A percentile compares a stretch with the other conserved stretches of the same genome.
Evolutionary conservation across 2,888 invertebrate genomes (phyloP).

Genomic region (Mesorhabditis sp.): DNA sequence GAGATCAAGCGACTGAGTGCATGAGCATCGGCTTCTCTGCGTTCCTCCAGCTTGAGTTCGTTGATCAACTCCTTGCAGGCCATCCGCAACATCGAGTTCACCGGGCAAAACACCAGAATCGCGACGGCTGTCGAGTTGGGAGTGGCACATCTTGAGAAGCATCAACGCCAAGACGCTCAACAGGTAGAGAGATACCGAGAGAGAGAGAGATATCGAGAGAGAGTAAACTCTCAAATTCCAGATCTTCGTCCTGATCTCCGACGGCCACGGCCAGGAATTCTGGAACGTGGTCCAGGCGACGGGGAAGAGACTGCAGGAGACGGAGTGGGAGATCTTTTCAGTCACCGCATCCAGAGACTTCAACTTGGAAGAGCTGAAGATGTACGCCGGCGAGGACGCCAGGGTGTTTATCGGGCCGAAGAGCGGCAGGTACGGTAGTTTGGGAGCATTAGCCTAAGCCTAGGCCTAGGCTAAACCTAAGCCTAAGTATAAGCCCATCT

Average conservation of each 20-base stretch:
- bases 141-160: conserved; percentile 14
- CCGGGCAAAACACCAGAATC: conserved; percentile 42
- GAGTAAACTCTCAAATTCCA: conserved; percentile 9
- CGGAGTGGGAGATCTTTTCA: conserved; percentile 24
- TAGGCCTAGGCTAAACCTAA: neutral
- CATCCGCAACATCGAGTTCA: conserved; percentile 18
- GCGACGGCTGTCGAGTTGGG: conserved; percentile 31
- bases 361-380: conserved; percentile 35
- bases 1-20: too few relatives aligned
- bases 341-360: conserved; percentile 34
- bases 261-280: conserved; percentile 48
- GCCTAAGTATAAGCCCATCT: neutral
- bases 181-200: conserved; percentile 8
- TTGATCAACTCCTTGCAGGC: too few relatives aligned
- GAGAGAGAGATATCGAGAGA: too few relatives aligned
- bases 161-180: conserved; percentile 9
- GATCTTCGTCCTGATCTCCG: conserved; percentile 38
- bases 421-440: conserved; percentile 11
- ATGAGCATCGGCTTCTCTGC: too few relatives aligned
- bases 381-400: conserved; percentile 35
- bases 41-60: too few relatives aligned
- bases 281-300: conserved; percentile 31
- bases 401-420: conserved; percentile 36
- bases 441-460: neutral
- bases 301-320: conserved; percentile 24